These are phyloP conservation scores for Beaufortia kweichowensis DNA, from an alignment of 2,113 vertebrate species.

Conservation along the genomic window DNA sequence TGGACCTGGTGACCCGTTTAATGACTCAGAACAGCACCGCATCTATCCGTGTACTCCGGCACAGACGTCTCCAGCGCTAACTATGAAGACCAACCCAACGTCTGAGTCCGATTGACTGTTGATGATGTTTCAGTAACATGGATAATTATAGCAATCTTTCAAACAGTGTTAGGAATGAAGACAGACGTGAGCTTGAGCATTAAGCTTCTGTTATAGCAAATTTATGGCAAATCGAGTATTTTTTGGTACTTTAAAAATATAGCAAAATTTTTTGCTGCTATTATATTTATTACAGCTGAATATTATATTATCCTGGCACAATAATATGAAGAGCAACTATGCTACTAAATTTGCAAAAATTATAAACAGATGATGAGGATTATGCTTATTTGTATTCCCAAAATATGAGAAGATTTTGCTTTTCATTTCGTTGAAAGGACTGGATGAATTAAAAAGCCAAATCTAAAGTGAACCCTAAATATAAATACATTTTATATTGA, in stretches of 20 bases:
- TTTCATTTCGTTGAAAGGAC: not conserved
- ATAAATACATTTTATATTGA: not conserved
- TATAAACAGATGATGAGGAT: not conserved
- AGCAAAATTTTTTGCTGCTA: too few relatives aligned
- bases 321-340: not conserved
- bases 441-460: not conserved
- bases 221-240: too few relatives aligned
- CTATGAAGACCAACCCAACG: not conserved
- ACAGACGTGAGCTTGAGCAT: not conserved
- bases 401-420: not conserved
- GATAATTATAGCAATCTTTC: not conserved
- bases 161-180: not conserved
- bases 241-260: too few relatives aligned
- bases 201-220: too few relatives aligned
- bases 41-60: conserved; percentile 76
- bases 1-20: conserved; percentile 72
- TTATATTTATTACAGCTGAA: not conserved
- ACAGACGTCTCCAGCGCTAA: conserved; percentile 65
- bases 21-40: conserved; percentile 67
- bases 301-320: not conserved
- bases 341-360: not conserved
- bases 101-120: not conserved
- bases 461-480: not conserved
- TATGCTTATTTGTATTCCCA: too few relatives aligned
- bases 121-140: not conserved